phyloP scores from a whole-genome alignment of 2,888 invertebrate genomes.

The Rutpela maculata region DNA sequence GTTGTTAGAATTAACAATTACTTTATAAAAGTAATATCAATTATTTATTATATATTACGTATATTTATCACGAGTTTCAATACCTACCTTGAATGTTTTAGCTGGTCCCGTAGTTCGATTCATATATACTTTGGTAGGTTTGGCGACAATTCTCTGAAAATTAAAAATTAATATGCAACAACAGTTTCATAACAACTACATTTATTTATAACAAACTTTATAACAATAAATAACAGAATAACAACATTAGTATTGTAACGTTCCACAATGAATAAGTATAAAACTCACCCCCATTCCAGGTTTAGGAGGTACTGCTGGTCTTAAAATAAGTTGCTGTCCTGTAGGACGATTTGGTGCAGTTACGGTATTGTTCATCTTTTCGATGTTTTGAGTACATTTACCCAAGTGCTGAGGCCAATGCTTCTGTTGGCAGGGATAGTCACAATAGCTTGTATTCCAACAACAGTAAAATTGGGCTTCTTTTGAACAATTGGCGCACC shows the following conservation, averaged over 20 bases:
- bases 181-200: constrained; percentile 13
- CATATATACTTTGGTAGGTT: constrained; percentile 66
- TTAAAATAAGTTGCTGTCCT: constrained; percentile 60
- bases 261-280: constrained; percentile 47
- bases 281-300: constrained; percentile 62
- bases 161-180: constrained; percentile 36
- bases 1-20: background rate
- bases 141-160: constrained; percentile 66
- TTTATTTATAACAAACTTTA: constrained; percentile 41
- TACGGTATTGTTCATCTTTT: constrained; percentile 48
- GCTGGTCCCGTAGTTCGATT: constrained; percentile 58
- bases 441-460: constrained; percentile 97
- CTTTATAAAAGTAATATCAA: background rate
- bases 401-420: constrained; percentile 89
- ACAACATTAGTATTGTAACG: constrained; percentile 37
- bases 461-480: constrained; percentile 96
- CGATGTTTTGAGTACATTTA: constrained; percentile 75
- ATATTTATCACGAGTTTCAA: background rate
- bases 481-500: constrained; percentile 89
- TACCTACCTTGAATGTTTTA: constrained; percentile 59
- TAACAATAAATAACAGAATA: constrained; percentile 45
- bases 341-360: constrained; percentile 48
- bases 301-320: constrained; percentile 61
- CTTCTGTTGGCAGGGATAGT: constrained; percentile 89
- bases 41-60: background rate